phyloP scores from a whole-genome alignment of 2,113 vertebrate genomes.

The Neopipo cinnamomea region DNA sequence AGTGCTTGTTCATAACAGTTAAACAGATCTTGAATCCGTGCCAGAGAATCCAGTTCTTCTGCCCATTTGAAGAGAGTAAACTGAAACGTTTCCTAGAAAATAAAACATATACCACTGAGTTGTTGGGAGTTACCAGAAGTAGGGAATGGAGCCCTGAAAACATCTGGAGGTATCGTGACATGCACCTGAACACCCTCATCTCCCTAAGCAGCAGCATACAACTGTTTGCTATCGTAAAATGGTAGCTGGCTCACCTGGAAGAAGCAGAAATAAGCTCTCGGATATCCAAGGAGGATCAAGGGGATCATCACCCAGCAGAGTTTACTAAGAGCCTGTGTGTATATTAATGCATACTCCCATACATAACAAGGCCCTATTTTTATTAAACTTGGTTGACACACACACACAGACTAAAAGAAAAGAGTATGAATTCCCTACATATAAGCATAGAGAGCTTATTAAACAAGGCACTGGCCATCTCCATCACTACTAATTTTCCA shows the following conservation, averaged over 20 bases:
- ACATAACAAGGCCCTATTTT: neutral
- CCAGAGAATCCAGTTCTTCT: constrained; percentile 89
- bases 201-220: neutral
- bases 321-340: neutral
- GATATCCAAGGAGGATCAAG: neutral
- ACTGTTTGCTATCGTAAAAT: neutral
- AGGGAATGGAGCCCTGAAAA: neutral
- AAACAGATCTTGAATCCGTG: constrained; percentile 89
- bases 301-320: neutral
- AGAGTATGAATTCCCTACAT: neutral
- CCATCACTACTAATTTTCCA: neutral
- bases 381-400: neutral
- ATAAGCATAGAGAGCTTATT: neutral
- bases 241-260: neutral
- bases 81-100: constrained; percentile 89
- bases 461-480: neutral
- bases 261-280: neutral
- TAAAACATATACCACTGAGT: neutral
- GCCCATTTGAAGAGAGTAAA: constrained; percentile 94
- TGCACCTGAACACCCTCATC: neutral
- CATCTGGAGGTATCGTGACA: neutral
- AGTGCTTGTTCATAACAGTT: constrained; percentile 95
- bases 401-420: neutral
- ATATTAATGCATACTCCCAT: neutral
- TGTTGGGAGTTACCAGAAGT: neutral